Evolutionary conservation across 2,113 vertebrate species (phyloP).

Genomic region (Pitta sordida): DNA sequence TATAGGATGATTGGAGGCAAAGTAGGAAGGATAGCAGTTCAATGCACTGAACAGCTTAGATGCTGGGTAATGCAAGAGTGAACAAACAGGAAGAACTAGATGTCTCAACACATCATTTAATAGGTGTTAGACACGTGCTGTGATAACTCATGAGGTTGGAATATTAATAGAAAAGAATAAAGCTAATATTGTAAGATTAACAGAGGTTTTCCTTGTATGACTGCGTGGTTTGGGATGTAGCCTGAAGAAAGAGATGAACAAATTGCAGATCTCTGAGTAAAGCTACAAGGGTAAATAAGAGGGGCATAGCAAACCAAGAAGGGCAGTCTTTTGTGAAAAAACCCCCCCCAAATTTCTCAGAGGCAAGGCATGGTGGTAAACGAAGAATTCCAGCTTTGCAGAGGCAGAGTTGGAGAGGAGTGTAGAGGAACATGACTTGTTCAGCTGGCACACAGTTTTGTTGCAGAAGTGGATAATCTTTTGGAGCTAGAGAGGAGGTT

Average conservation of each 20-base stretch:
- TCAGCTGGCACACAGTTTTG: background rate
- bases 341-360: background rate
- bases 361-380: background rate
- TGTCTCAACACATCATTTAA: background rate
- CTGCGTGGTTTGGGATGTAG: background rate
- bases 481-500: background rate
- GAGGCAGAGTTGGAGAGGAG: background rate
- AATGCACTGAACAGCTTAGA: background rate
- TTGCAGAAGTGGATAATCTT: background rate
- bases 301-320: background rate
- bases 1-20: background rate
- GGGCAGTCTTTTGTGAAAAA: background rate
- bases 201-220: background rate
- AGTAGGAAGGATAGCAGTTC: background rate
- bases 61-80: background rate
- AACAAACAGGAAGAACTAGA: conserved; percentile 17
- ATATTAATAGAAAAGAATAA: conserved; percentile 25
- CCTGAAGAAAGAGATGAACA: background rate
- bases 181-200: background rate
- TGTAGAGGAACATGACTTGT: rapidly evolving
- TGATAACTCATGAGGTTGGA: background rate
- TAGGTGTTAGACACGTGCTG: background rate
- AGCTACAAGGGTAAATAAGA: background rate
- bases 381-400: background rate
- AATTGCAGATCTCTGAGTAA: background rate